phyloP scores from a whole-genome alignment of 2,113 vertebrate species.

The Gyps fulvus region DNA sequence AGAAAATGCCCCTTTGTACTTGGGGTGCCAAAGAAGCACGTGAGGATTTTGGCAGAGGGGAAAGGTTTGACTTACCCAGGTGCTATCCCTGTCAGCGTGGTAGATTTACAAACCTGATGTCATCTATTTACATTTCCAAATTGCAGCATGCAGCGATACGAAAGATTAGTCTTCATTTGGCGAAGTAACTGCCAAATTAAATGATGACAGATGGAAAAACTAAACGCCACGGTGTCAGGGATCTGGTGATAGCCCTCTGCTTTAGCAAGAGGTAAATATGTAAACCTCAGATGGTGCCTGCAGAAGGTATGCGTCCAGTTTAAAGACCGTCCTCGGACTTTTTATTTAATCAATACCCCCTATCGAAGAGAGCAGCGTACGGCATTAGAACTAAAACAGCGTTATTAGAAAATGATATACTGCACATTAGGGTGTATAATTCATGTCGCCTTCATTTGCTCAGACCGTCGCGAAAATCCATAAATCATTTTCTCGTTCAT shows the following conservation, averaged over 20 bases:
- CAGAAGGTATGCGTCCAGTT: not conserved
- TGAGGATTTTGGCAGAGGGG: not conserved
- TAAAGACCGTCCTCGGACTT: slow-evolving; percentile 31
- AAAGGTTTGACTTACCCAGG: slow-evolving; percentile 31
- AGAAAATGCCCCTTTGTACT: not conserved
- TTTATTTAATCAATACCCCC: slow-evolving; percentile 62
- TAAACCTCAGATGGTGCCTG: not conserved
- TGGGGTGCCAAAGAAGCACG: not conserved
- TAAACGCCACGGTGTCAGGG: slow-evolving; percentile 6
- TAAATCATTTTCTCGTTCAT: slow-evolving; percentile 78
- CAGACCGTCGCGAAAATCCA: slow-evolving; percentile 73
- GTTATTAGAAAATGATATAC: slow-evolving; percentile 78
- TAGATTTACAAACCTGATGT: slow-evolving; percentile 11
- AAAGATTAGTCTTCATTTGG: slow-evolving; percentile 27
- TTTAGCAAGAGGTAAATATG: slow-evolving; percentile 15
- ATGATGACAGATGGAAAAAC: slow-evolving; percentile 42
- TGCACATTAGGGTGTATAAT: slow-evolving; percentile 77
- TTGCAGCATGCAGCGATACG: not conserved
- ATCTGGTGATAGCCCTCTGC: not conserved
- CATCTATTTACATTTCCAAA: slow-evolving; percentile 37
- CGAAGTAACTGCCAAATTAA: slow-evolving; percentile 32
- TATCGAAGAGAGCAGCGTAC: slow-evolving; percentile 37
- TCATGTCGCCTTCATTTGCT: slow-evolving; percentile 75
- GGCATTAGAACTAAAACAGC: slow-evolving; percentile 36
- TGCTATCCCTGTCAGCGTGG: not conserved